A percentile compares a stretch with the other conserved stretches of the same genome.
Evolutionary conservation across 1,140 invertebrate genomes (phyloP).

Genomic region (Zaprionus capensis): DNA sequence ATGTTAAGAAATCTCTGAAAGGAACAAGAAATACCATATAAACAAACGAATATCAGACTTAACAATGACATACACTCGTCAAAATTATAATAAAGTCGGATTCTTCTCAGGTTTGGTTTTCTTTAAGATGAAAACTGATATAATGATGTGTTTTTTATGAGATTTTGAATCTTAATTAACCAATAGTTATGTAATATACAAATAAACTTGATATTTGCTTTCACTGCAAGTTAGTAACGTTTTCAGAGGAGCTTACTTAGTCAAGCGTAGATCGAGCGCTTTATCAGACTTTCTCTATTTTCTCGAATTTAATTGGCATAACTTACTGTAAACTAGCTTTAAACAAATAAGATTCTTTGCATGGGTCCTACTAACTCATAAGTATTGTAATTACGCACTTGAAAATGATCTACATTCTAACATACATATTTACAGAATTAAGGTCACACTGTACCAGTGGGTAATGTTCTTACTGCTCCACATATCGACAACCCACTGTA

Average conservation of each 20-base stretch:
- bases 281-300: constrained; percentile 1
- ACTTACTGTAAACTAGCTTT: background rate
- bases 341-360: background rate
- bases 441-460: background rate
- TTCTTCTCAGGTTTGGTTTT: background rate
- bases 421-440: background rate
- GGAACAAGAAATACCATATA: background rate
- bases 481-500: constrained; percentile 22
- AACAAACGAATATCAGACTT: background rate
- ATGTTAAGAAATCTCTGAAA: background rate
- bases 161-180: background rate
- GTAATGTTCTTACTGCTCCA: background rate
- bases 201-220: constrained; percentile 1
- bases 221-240: constrained; percentile 3
- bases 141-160: background rate
- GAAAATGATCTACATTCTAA: background rate
- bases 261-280: background rate
- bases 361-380: too few species aligned
- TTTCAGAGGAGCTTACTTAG: constrained; percentile 2
- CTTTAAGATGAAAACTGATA: background rate
- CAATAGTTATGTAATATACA: background rate
- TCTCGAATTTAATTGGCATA: background rate
- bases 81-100: background rate
- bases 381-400: background rate
- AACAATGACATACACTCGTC: background rate